Evolutionary conservation across 1,140 invertebrate genomes (phyloP).

Genomic region (Psix sp.): DNA sequence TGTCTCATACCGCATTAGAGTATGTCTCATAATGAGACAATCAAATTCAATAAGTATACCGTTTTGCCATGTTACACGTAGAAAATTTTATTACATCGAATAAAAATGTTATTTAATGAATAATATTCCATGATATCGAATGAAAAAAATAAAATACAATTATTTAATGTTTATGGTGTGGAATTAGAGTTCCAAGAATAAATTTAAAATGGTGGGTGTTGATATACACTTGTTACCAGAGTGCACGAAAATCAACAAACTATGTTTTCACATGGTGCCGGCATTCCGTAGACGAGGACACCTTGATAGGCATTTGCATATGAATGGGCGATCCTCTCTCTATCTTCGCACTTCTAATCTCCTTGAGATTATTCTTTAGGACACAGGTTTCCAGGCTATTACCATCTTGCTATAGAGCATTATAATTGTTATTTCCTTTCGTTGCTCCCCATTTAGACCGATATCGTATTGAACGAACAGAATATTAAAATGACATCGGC

Average conservation of each 20-base stretch:
- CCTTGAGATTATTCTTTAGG: slow-evolving; percentile 47
- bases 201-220: too few relatives aligned
- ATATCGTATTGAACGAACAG: neutral
- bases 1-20: too few relatives aligned
- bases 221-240: too few relatives aligned
- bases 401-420: slow-evolving; percentile 27
- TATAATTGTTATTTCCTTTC: slow-evolving; percentile 54
- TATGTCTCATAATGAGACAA: too few relatives aligned
- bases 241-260: slow-evolving; percentile 33
- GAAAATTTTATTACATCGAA: too few relatives aligned
- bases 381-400: slow-evolving; percentile 45
- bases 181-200: too few relatives aligned
- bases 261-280: slow-evolving; percentile 19
- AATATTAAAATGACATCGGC: slow-evolving; percentile 17
- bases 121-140: too few relatives aligned
- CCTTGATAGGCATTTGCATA: slow-evolving; percentile 58
- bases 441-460: neutral
- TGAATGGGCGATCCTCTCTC: slow-evolving; percentile 40
- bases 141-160: too few relatives aligned
- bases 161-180: too few relatives aligned
- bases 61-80: too few relatives aligned
- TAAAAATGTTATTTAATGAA: too few relatives aligned
- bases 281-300: slow-evolving; percentile 36
- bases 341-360: slow-evolving; percentile 53
- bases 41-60: too few relatives aligned